Percentiles rank a stretch among this genome's conserved stretches.
Conservation (phyloP, 92 coral and sea anemone genomes). For the Palythoa heliodiscus region DNA sequence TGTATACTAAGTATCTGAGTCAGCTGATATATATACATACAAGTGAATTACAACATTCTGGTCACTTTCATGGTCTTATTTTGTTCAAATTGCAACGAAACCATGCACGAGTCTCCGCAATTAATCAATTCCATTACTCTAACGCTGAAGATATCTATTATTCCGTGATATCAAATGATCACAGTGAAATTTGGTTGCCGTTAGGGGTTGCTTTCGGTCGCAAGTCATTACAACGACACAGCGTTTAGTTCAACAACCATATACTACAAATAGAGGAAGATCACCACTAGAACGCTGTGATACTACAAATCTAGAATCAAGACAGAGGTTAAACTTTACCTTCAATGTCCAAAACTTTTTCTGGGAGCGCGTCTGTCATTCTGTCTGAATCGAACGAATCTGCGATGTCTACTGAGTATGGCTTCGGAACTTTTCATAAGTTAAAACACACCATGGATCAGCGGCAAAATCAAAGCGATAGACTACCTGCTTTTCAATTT, state of each 20-base stretch:
- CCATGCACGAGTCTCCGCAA: background rate
- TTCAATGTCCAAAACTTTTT: constrained; percentile 36
- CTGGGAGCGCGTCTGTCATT: constrained; percentile 7
- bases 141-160: background rate
- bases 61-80: background rate
- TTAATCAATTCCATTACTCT: constrained; percentile 8
- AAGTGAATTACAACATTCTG: background rate
- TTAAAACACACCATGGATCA: background rate
- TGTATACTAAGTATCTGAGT: background rate
- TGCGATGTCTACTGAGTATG: constrained; percentile 1
- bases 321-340: background rate
- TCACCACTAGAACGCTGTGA: background rate
- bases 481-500: constrained; percentile 32
- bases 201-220: background rate
- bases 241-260: background rate
- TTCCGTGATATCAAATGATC: constrained; percentile 13
- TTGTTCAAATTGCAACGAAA: background rate
- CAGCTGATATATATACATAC: constrained; percentile 23
- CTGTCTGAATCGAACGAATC: constrained; percentile 22
- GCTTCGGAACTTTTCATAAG: constrained; percentile 34
- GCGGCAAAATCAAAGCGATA: constrained; percentile 43
- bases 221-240: background rate
- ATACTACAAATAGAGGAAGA: background rate
- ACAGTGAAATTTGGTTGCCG: background rate
- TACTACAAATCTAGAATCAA: background rate